A percentile compares a stretch with the other conserved stretches of the same genome.
Conservation (phyloP, 2,113 vertebrate genomes). For the Meriones unguiculatus region DNA sequence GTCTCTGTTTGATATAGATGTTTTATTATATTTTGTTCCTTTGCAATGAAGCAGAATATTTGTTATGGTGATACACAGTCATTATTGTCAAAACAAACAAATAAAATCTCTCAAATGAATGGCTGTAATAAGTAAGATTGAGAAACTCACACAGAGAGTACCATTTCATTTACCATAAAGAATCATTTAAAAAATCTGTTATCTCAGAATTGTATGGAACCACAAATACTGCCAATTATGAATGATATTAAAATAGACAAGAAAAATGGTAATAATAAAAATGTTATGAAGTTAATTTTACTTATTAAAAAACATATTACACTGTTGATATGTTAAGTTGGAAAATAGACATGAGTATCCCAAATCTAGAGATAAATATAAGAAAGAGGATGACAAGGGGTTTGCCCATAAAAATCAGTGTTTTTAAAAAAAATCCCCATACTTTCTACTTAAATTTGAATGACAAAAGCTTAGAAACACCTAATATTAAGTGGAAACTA, state of each 20-base stretch:
- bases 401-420: neutral
- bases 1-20: neutral
- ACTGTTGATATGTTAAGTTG: neutral
- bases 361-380: neutral
- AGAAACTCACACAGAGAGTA: conserved; percentile 35
- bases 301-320: conserved; percentile 41
- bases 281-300: conserved; percentile 9
- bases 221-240: conserved; percentile 39
- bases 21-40: conserved; percentile 18
- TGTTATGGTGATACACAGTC: conserved; percentile 15
- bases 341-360: neutral
- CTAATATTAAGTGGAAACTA: neutral
- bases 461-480: neutral
- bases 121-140: conserved; percentile 46
- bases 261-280: neutral
- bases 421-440: neutral
- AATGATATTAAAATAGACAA: neutral
- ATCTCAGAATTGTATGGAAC: conserved; percentile 40
- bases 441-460: neutral
- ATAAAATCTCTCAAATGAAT: conserved; percentile 37
- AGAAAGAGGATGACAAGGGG: neutral
- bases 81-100: conserved; percentile 53
- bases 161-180: conserved; percentile 26
- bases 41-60: conserved; percentile 41
- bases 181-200: neutral